Base-by-base conservation (phyloP, 1,140 invertebrate genomes). In the Drosophila sproati region DNA sequence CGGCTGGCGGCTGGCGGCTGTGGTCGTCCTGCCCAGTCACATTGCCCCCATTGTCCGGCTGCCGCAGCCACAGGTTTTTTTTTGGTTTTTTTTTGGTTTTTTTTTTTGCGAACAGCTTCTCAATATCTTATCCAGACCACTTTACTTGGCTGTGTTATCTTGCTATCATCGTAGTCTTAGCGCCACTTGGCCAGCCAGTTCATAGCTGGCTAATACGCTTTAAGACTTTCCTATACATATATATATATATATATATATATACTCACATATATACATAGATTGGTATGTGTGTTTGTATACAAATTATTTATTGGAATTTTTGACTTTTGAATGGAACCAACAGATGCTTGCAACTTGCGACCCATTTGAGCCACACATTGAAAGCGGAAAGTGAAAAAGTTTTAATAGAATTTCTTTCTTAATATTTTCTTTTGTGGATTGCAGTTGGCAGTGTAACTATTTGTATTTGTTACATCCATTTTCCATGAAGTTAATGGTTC, bases 241-340 rank as follows among this genome's bases (percentile, higher is more conserved):
- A n/a, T 20, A 20, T 20, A 20, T 20, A 20, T 34, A 34, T 37
- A 7, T 37, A 37, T 41, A 41, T 10, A 10, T 41, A 41, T 3
- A 41, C 10, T n/a, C 12, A 29, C 28, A 62, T n/a, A 50, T 34
- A 29, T 34, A 29, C 32, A n/a, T 20, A 35, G 7, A 20, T 31
- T 8, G 8, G 12, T 20, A 20, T 20, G 35, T 35, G 12, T 51
- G 20, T 57, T 29, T 4, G 6, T 63, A 62, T 57, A 75, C 82
- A 87, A 82, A 88, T 88, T 88, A 87, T 87, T 88, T 87, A 88
- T 87, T 88, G 83, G 83, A 66, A 83, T 88, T 82, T 83, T 88
- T 77, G 77, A 69, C 73, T 88, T 77, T 82, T 73, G 60, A 82
- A 87, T 79, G 64, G 73, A 77, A 55, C 60, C 51, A 77, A 51